Percentiles rank a stretch among this genome's conserved stretches.
Evolutionary conservation across 35 echinoderm and acorn worm genomes (phyloP).

Genomic region (Apostichopus parvimensis): DNA sequence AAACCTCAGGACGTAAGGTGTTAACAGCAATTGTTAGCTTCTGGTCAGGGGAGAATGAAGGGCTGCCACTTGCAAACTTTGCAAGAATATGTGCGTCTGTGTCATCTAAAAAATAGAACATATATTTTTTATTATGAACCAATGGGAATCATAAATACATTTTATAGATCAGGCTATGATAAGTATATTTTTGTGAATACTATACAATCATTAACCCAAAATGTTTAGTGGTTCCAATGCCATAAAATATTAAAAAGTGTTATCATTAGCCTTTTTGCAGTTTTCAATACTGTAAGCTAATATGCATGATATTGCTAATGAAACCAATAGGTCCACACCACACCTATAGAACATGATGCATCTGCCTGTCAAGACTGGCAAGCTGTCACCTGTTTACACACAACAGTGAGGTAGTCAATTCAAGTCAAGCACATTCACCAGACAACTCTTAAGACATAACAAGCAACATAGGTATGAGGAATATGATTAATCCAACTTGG

Average conservation of each 20-base stretch:
- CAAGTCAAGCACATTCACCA: no score
- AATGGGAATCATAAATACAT: no score
- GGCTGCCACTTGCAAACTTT: background rate
- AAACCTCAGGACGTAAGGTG: slow-evolving; percentile 15
- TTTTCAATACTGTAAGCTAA: background rate
- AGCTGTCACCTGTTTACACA: no score
- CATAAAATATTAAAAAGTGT: background rate
- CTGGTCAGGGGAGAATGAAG: background rate
- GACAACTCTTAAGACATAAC: no score
- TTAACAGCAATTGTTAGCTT: background rate
- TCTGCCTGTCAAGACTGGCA: no score
- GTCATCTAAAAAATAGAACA: slow-evolving; percentile 4
- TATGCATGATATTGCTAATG: background rate
- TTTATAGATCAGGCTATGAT: no score
- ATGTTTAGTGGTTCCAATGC: background rate
- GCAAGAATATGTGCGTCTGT: background rate
- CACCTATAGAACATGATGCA: no score
- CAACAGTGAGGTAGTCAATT: no score
- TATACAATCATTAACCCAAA: background rate
- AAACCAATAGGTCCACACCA: background rate
- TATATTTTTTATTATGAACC: no score
- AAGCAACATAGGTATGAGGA: no score
- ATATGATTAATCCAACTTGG: no score
- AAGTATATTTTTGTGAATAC: background rate
- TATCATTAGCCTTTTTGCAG: background rate